These are phyloP conservation scores for Oscarella lobularis DNA, from an alignment of 37 sponge, comb jelly and placozoan species.

Conservation along the genomic window DNA sequence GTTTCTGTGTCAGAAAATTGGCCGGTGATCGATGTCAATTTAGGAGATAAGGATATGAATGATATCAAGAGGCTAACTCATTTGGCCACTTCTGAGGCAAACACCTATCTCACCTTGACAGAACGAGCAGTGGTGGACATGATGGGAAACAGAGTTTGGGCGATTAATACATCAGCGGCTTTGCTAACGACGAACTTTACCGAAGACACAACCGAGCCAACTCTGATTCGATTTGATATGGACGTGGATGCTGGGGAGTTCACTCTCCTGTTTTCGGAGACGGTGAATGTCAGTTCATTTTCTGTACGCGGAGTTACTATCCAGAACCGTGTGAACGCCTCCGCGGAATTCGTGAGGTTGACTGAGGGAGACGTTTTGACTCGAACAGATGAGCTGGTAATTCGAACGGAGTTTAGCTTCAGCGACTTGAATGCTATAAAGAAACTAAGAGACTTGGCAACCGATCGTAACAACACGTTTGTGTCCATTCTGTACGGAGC, in stretches of 20 bases:
- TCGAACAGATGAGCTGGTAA: neutral
- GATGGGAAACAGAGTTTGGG: slow-evolving; percentile 23
- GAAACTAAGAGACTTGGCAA: slow-evolving; percentile 42
- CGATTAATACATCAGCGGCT: slow-evolving; percentile 23
- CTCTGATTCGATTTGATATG: slow-evolving; percentile 26
- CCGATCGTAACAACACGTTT: slow-evolving; percentile 33
- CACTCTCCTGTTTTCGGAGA: slow-evolving; percentile 55
- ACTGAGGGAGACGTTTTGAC: neutral
- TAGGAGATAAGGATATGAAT: slow-evolving; percentile 54
- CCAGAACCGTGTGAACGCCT: slow-evolving; percentile 11
- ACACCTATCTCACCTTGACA: slow-evolving; percentile 37
- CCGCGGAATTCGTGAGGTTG: neutral
- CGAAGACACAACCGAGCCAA: slow-evolving; percentile 32
- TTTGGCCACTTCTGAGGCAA: slow-evolving; percentile 33
- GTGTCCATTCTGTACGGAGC: slow-evolving; percentile 25
- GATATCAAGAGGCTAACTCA: slow-evolving; percentile 29
- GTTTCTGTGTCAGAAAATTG: slow-evolving; percentile 11
- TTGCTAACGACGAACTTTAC: slow-evolving; percentile 30
- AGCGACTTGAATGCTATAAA: slow-evolving; percentile 67
- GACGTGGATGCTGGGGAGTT: slow-evolving; percentile 45
- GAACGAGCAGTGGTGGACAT: slow-evolving; percentile 29
- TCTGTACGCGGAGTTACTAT: slow-evolving; percentile 43
- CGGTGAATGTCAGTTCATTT: slow-evolving; percentile 29
- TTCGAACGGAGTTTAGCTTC: slow-evolving; percentile 29
- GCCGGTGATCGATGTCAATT: slow-evolving; percentile 21